Percentiles rank a stretch among this genome's conserved stretches.
These are phyloP conservation scores for Pandion haliaetus DNA, from an alignment of 2,113 vertebrate species.

Conservation along the genomic window DNA sequence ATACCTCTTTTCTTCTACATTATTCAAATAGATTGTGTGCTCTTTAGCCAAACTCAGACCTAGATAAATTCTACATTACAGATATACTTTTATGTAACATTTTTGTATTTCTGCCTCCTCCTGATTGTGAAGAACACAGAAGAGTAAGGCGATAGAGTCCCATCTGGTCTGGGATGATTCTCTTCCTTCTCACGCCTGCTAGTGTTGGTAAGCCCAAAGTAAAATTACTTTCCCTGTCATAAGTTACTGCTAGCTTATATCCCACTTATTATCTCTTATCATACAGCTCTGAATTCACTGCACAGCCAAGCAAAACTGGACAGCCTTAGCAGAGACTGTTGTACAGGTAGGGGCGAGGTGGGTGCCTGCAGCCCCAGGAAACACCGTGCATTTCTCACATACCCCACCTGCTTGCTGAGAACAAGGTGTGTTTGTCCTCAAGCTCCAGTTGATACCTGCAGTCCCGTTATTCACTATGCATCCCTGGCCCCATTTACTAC, in stretches of 20 bases:
- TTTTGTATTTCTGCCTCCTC: background rate
- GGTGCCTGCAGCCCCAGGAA: background rate
- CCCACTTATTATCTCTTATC: background rate
- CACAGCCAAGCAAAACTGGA: rapidly evolving
- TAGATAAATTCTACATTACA: background rate
- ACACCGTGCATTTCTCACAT: background rate
- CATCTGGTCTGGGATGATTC: background rate
- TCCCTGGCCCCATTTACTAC: background rate
- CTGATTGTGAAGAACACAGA: background rate
- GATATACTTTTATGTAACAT: background rate
- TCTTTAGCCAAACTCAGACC: background rate
- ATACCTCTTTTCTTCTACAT: background rate
- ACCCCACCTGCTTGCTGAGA: background rate
- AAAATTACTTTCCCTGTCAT: background rate
- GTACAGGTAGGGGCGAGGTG: rapidly evolving
- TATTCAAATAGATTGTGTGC: background rate
- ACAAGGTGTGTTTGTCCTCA: background rate
- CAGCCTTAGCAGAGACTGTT: rapidly evolving
- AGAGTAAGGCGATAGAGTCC: background rate
- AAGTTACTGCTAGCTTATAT: background rate
- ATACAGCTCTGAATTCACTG: background rate
- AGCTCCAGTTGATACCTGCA: background rate
- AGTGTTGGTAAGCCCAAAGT: background rate
- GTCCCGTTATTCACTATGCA: background rate
- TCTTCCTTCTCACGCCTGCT: background rate